phyloP scores from a whole-genome alignment of 1,140 invertebrate species.

The Bombus impatiens region DNA sequence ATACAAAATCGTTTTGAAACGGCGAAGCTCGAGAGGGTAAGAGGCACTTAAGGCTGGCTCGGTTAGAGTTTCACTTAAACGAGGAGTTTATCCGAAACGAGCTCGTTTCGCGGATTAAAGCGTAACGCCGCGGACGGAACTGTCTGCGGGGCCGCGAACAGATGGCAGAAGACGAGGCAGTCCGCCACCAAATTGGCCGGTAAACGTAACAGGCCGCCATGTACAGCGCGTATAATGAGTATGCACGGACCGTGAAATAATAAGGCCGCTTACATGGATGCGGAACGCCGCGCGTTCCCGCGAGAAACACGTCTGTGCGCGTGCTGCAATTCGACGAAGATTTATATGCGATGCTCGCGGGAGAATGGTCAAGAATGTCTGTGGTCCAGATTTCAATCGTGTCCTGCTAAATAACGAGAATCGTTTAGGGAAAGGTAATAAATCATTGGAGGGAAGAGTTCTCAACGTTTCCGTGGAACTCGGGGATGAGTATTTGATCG shows the following conservation, averaged over 20 bases:
- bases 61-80: conserved; percentile 66
- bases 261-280: conserved; percentile 46
- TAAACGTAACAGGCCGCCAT: conserved; percentile 55
- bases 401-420: neutral
- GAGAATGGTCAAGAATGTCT: neutral
- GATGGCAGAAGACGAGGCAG: conserved; percentile 42
- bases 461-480: neutral
- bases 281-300: conserved; percentile 19
- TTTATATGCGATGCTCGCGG: conserved; percentile 48
- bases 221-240: conserved; percentile 54
- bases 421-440: neutral
- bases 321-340: conserved; percentile 55
- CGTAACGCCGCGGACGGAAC: conserved; percentile 52
- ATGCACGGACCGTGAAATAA: conserved; percentile 56
- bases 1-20: neutral
- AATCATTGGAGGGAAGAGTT: neutral
- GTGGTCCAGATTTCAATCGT: neutral
- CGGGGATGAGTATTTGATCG: neutral
- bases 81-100: conserved; percentile 67
- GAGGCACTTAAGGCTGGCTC: conserved; percentile 29
- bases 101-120: conserved; percentile 67
- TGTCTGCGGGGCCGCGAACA: conserved; percentile 52
- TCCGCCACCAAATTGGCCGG: conserved; percentile 56
- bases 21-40: conserved; percentile 8
- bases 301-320: neutral